Conservation (phyloP, 1,140 invertebrate genomes). For the Idris sp. region DNA sequence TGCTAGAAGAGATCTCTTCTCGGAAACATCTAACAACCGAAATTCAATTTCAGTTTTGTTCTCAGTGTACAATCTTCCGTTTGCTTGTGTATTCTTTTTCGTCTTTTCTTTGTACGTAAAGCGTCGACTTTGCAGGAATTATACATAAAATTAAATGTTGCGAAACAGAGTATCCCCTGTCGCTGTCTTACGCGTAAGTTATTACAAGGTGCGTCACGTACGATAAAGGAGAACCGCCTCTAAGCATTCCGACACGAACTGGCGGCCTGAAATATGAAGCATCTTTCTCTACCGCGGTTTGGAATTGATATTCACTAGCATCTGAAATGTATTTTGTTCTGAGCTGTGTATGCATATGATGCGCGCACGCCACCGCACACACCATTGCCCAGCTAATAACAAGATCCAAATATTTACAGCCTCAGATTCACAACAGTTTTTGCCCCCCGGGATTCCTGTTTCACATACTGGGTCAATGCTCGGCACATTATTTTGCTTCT, state of each 20-base stretch:
- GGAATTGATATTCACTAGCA: conserved; percentile 41
- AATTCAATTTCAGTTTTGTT: conserved; percentile 27
- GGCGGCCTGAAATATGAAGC: conserved; percentile 59
- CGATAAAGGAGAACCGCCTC: conserved; percentile 46
- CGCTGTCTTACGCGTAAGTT: conserved; percentile 40
- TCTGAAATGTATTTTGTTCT: conserved; percentile 35
- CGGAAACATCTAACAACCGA: conserved; percentile 1
- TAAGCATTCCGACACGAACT: conserved; percentile 57
- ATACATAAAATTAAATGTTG: conserved; percentile 33
- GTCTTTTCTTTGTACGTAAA: background rate
- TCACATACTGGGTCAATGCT: conserved; percentile 67
- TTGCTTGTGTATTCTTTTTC: background rate
- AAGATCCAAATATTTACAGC: conserved; percentile 13
- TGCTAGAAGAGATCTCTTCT: too few relatives aligned
- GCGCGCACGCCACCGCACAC: conserved; percentile 17
- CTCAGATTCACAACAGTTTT: conserved; percentile 26
- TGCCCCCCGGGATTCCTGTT: conserved; percentile 64
- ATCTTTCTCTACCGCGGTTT: conserved; percentile 50
- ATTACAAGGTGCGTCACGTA: conserved; percentile 54
- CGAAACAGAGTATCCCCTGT: conserved; percentile 22
- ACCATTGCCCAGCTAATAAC: conserved; percentile 15
- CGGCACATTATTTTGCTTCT: conserved; percentile 46
- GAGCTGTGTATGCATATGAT: conserved; percentile 2
- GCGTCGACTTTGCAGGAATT: conserved; percentile 27
- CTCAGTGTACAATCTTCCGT: background rate